Percentiles rank a stretch among this genome's conserved stretches.
Conservation (phyloP, 2,888 invertebrate genomes). For the Morpho deidamia region DNA sequence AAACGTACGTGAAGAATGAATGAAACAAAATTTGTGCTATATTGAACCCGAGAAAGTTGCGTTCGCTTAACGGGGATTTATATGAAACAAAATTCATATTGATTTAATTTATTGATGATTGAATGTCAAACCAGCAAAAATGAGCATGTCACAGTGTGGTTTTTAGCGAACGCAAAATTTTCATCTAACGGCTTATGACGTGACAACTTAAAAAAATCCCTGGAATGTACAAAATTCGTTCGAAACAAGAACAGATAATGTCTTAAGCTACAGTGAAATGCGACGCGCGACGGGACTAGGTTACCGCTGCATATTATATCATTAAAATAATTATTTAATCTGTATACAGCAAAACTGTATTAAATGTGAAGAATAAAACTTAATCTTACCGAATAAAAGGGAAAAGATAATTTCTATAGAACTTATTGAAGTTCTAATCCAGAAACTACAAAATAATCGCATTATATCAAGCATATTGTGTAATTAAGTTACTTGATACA, state of each 20-base stretch:
- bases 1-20: constrained; percentile 27
- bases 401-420: too few species aligned
- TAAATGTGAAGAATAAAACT: too few species aligned
- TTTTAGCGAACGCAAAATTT: not conserved
- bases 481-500: too few species aligned
- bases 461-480: too few species aligned
- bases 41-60: constrained; percentile 2
- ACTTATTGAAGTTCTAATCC: too few species aligned
- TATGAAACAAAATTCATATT: constrained; percentile 31
- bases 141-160: not conserved
- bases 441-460: too few species aligned
- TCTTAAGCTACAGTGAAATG: constrained; percentile 70
- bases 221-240: constrained; percentile 73
- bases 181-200: constrained; percentile 3
- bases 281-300: constrained; percentile 70
- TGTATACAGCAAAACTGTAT: too few species aligned
- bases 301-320: constrained; percentile 54
- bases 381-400: too few species aligned
- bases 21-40: constrained; percentile 23
- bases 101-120: too few species aligned
- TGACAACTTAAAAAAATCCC: constrained; percentile 35
- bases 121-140: too few species aligned
- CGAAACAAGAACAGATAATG: constrained; percentile 47
- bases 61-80: constrained; percentile 16
- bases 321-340: constrained; percentile 27